These are phyloP conservation scores for Baronia brevicornis DNA, from an alignment of 2,888 invertebrate genomes.

Conservation along the genomic window DNA sequence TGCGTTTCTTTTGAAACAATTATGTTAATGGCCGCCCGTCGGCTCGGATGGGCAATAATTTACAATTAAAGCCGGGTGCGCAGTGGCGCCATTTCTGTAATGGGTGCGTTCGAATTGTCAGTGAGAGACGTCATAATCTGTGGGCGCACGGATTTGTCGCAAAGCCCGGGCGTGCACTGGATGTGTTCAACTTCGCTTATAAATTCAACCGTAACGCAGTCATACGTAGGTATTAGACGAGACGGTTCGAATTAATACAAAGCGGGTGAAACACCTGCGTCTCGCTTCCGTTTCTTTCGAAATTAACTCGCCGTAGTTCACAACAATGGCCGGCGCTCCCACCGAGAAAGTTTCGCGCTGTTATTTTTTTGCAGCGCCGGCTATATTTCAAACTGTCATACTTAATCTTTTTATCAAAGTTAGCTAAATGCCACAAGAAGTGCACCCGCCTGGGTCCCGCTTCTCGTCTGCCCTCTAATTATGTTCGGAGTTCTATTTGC, in stretches of 20 bases:
- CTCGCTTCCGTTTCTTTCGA: conserved; percentile 64
- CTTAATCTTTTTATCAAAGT: conserved; percentile 76
- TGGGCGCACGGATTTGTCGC: conserved; percentile 47
- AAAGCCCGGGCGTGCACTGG: conserved; percentile 40
- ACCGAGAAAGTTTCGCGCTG: conserved; percentile 60
- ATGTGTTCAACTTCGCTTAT: conserved; percentile 52
- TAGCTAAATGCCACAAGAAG: conserved; percentile 69
- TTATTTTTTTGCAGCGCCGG: conserved; percentile 65
- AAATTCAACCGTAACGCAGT: conserved; percentile 60
- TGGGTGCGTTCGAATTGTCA: conserved; percentile 29
- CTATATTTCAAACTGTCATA: conserved; percentile 76
- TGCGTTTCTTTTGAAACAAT: conserved; percentile 66
- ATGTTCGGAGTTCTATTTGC: conserved; percentile 45
- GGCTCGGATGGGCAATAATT: conserved; percentile 46
- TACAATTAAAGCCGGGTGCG: conserved; percentile 53
- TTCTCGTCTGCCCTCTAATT: conserved; percentile 64
- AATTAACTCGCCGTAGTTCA: conserved; percentile 63
- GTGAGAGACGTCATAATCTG: conserved; percentile 57
- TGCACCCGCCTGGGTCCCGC: conserved; percentile 61
- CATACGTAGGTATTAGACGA: conserved; percentile 66
- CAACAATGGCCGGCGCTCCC: conserved; percentile 57
- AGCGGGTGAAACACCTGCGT: conserved; percentile 58
- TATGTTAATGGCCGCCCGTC: conserved; percentile 54
- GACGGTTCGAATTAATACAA: conserved; percentile 65
- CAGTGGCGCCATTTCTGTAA: conserved; percentile 33